Percentiles rank a stretch among this genome's conserved stretches.
Conservation (phyloP, 2,797 vertebrate species). For the Lutjanus argentimaculatus region DNA sequence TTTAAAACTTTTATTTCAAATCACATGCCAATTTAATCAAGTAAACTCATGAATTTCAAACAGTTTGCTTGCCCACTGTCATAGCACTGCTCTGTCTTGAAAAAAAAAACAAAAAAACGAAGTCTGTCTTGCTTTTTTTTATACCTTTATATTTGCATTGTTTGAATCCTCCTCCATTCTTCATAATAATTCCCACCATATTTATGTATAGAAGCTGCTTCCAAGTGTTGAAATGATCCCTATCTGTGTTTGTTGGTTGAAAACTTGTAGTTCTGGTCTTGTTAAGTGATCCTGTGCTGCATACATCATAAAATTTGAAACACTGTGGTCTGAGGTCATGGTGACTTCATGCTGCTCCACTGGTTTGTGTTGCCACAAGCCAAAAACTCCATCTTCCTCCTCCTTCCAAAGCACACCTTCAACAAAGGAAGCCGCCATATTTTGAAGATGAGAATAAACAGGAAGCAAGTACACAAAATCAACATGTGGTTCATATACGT, state of each 20-base stretch:
- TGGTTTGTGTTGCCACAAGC: not conserved
- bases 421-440: not conserved
- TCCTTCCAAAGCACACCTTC: not conserved
- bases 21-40: constrained; percentile 1
- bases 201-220: not conserved
- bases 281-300: not conserved
- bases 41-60: not conserved
- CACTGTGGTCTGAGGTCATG: not conserved
- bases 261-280: not conserved
- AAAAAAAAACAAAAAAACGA: too few species aligned
- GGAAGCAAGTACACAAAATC: not conserved
- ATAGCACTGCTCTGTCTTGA: constrained; percentile 1
- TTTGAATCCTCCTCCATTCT: constrained; percentile 5
- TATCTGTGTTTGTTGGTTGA: constrained; percentile 7
- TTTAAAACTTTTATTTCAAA: not conserved
- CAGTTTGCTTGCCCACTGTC: too few species aligned
- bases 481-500: not conserved
- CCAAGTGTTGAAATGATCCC: constrained; percentile 12
- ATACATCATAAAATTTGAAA: not conserved
- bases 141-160: constrained; percentile 2
- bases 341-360: not conserved
- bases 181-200: not conserved
- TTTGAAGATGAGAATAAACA: constrained; percentile 12
- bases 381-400: not conserved
- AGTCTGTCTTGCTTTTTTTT: not conserved